A percentile compares a stretch with the other conserved stretches of the same genome.
phyloP scores from a whole-genome alignment of 2,797 vertebrate genomes.

The Percopsis omiscomaycus region DNA sequence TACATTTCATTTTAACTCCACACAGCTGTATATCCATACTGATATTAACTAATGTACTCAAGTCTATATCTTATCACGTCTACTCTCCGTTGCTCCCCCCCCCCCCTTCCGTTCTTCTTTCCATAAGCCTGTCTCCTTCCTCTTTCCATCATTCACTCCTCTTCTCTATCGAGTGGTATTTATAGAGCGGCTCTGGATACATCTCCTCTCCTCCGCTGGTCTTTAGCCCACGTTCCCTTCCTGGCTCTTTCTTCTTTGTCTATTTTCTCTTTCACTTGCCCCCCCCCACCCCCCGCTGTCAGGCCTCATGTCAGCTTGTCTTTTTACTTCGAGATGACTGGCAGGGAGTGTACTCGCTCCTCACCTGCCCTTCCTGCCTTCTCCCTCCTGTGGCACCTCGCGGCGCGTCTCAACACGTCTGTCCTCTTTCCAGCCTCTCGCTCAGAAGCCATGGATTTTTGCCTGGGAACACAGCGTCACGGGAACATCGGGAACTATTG shows the following conservation, averaged over 20 bases:
- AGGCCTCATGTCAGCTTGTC: not conserved
- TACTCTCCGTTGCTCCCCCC: slow-evolving; percentile 1
- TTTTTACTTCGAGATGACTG: slow-evolving; percentile 11
- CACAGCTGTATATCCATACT: no score
- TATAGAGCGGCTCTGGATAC: slow-evolving; percentile 68
- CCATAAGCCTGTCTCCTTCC: slow-evolving; percentile 54
- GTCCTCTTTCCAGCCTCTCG: slow-evolving; percentile 18
- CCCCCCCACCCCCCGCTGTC: slow-evolving; percentile 9
- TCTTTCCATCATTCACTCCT: slow-evolving; percentile 55
- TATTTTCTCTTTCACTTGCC: slow-evolving; percentile 39
- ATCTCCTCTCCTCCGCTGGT: slow-evolving; percentile 51
- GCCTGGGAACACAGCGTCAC: slow-evolving; percentile 15
- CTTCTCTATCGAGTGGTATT: slow-evolving; percentile 59
- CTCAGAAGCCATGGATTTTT: slow-evolving; percentile 25
- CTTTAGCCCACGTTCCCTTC: slow-evolving; percentile 63
- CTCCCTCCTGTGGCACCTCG: slow-evolving; percentile 22
- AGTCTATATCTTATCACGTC: slow-evolving; percentile 15
- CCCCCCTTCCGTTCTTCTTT: slow-evolving; percentile 29
- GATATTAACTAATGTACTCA: no score
- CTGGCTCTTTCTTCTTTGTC: slow-evolving; percentile 45
- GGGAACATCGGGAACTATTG: slow-evolving; percentile 16
- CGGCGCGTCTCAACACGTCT: slow-evolving; percentile 37
- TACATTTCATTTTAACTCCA: no score
- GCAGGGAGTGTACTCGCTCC: slow-evolving; percentile 16
- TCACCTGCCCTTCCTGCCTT: slow-evolving; percentile 13